Evolutionary conservation across 1,140 invertebrate genomes (phyloP).

Genomic region (Bombus consobrinus): DNA sequence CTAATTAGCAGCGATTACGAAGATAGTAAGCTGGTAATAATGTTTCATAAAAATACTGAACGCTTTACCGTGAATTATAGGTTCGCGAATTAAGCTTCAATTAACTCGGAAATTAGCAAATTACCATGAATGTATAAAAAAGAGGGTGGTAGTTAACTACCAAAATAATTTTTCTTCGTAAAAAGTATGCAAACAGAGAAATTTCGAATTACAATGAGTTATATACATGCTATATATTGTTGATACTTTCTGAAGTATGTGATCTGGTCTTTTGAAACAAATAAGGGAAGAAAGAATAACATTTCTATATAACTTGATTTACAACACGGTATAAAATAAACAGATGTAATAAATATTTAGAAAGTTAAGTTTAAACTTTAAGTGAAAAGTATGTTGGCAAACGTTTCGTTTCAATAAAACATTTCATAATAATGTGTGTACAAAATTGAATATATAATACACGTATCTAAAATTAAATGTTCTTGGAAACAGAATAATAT

Average conservation of each 20-base stretch:
- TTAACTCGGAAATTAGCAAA: constrained; percentile 33
- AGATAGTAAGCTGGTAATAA: constrained; percentile 17
- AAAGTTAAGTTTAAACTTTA: background rate
- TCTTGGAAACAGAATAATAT: background rate
- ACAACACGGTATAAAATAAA: too few species aligned
- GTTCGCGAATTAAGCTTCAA: constrained; percentile 20
- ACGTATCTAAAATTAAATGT: too few species aligned
- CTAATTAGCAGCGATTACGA: constrained; percentile 32
- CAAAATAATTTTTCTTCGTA: background rate
- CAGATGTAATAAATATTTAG: background rate
- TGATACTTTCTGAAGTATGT: fast-evolving
- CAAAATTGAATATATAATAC: background rate
- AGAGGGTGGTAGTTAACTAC: background rate
- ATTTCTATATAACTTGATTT: background rate
- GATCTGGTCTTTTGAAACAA: background rate
- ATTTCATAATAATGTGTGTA: background rate
- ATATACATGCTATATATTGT: background rate
- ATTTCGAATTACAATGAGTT: background rate
- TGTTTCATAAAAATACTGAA: constrained; percentile 23
- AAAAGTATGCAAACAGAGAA: background rate
- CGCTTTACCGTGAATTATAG: background rate
- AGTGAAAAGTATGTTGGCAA: too few species aligned
- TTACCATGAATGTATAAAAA: background rate
- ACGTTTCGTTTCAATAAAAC: background rate
- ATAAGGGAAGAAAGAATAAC: background rate